A percentile compares a stretch with the other conserved stretches of the same genome.
Evolutionary conservation across 92 coral and sea anemone genomes (phyloP).

Genomic region (Zoanthus solanderi): DNA sequence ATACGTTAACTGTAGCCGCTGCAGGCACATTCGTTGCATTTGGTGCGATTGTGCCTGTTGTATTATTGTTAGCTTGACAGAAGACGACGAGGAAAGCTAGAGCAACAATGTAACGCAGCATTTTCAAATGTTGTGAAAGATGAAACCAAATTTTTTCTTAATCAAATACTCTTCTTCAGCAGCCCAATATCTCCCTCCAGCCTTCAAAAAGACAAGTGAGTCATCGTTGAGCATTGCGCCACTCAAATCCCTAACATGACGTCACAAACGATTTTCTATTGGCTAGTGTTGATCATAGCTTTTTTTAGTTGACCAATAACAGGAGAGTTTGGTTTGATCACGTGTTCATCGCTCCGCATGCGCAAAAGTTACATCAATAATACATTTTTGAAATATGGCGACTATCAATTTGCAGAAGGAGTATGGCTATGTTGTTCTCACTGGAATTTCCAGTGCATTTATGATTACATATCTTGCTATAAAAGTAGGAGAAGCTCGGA

Average conservation of each 20-base stretch:
- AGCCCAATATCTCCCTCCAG: not conserved
- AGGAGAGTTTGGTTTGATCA: slow-evolving; percentile 8
- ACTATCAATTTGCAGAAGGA: slow-evolving; percentile 70
- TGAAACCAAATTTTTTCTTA: slow-evolving; percentile 1
- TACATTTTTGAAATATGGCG: slow-evolving; percentile 67
- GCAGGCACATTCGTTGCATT: not conserved
- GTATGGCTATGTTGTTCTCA: slow-evolving; percentile 91
- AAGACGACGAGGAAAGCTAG: slow-evolving; percentile 27
- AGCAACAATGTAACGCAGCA: slow-evolving; percentile 20
- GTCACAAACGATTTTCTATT: slow-evolving; percentile 33
- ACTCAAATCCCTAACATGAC: slow-evolving; percentile 60
- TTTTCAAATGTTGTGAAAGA: slow-evolving; percentile 14
- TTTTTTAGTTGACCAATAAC: slow-evolving; percentile 37
- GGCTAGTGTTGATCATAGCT: not conserved
- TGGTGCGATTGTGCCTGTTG: not conserved
- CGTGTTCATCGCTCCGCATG: not conserved
- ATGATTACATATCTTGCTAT: slow-evolving; percentile 79
- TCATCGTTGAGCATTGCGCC: slow-evolving; percentile 66
- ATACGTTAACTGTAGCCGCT: not conserved
- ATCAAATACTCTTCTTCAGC: not conserved
- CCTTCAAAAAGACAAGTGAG: slow-evolving; percentile 18
- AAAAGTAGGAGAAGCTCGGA: slow-evolving; percentile 90
- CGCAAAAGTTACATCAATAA: not conserved
- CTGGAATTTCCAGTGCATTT: slow-evolving; percentile 88
- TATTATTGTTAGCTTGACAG: not conserved